These are phyloP conservation scores for Zosterops hypoxanthus DNA, from an alignment of 2,113 vertebrate species.

Conservation along the genomic window DNA sequence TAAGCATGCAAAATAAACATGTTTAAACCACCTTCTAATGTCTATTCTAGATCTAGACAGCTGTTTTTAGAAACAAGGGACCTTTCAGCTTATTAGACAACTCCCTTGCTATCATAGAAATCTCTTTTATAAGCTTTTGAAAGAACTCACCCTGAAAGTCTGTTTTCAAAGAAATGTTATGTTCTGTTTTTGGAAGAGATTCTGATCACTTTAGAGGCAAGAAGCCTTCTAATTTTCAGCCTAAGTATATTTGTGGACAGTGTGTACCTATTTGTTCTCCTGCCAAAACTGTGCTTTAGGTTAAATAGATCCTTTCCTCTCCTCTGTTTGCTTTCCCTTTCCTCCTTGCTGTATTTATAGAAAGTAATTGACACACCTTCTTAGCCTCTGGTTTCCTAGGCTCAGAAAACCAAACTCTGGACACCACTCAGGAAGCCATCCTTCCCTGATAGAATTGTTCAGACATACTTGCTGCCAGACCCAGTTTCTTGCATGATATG, in stretches of 20 bases:
- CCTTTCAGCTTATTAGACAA: not conserved
- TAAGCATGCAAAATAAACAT: not conserved
- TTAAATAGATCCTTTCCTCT: conserved; percentile 41
- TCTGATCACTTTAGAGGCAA: not conserved
- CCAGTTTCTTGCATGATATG: not conserved
- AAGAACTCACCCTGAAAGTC: not conserved
- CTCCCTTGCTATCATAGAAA: not conserved
- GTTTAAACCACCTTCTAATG: not conserved
- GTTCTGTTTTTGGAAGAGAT: not conserved
- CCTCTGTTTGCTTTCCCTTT: not conserved
- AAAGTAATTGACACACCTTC: not conserved
- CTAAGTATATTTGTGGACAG: conserved; percentile 27
- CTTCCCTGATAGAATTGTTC: not conserved
- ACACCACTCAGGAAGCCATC: not conserved
- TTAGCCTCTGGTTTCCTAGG: not conserved
- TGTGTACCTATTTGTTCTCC: conserved; percentile 19
- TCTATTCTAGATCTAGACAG: not conserved
- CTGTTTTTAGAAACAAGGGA: not conserved
- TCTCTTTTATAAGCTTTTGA: conserved; percentile 6
- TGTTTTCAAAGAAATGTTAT: conserved; percentile 11
- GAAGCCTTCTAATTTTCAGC: conserved; percentile 35
- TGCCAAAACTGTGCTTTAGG: not conserved
- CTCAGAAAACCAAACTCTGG: not conserved
- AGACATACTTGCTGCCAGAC: not conserved
- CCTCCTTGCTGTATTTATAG: conserved; percentile 16